These are phyloP conservation scores for Petaurus breviceps DNA, from an alignment of 2,113 vertebrate genomes.

Conservation along the genomic window DNA sequence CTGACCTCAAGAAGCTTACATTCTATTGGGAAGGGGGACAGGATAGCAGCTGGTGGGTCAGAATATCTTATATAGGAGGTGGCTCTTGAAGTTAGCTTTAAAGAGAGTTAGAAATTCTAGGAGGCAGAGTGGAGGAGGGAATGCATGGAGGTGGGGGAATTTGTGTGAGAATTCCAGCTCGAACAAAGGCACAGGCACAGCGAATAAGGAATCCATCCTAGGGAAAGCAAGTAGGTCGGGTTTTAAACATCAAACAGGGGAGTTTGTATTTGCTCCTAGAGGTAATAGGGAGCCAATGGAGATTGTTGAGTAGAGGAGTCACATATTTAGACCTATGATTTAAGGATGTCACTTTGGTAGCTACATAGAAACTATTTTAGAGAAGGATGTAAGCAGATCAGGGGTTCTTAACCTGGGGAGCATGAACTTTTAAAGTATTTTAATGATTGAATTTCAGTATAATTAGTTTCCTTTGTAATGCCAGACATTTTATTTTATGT, in stretches of 20 bases:
- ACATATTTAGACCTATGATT: neutral
- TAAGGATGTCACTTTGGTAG: neutral
- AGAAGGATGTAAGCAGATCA: neutral
- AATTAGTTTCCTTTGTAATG: neutral
- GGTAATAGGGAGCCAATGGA: neutral
- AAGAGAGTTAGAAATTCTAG: neutral
- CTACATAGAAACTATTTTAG: neutral
- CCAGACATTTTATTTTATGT: neutral
- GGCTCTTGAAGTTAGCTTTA: neutral
- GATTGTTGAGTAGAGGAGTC: neutral
- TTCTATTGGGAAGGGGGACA: neutral
- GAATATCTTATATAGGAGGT: neutral
- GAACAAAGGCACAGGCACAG: neutral
- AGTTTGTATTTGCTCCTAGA: neutral
- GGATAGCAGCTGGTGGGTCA: neutral
- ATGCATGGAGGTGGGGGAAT: neutral
- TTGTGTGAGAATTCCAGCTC: neutral
- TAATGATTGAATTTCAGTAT: neutral
- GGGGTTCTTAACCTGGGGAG: neutral
- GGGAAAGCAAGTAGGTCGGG: neutral
- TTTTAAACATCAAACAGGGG: neutral
- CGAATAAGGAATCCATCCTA: neutral
- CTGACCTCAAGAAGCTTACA: neutral
- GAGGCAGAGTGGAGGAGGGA: neutral
- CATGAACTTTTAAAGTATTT: neutral